Base-by-base conservation (phyloP, 2,888 invertebrate genomes). In the Lasioglossum leucozonium region DNA sequence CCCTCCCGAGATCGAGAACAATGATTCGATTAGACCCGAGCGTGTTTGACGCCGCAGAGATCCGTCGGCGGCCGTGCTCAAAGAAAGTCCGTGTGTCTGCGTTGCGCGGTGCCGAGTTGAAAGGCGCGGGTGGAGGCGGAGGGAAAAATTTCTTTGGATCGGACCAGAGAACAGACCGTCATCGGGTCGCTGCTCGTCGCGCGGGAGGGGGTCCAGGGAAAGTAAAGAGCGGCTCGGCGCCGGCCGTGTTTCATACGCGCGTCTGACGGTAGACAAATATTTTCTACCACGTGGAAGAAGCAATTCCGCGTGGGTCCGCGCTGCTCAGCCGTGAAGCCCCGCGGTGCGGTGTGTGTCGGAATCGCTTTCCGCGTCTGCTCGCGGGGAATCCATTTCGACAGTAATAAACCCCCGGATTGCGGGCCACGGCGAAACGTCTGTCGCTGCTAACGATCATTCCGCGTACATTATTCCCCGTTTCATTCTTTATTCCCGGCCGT, bases 351-450 rank as follows among this genome's bases (percentile, higher is more conserved):
- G 65, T 34, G 65, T 16, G 69, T 55, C 30, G 34, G n/a, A 62
- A 75, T 67, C 76, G 62, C 22, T 69, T 51, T 44, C 79, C 44
- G 26, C 37, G 37, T 76, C 65, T 37, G n/a, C 51, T 34, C 51
- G 51, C 74, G 77, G 62, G 37, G 73, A 81, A 84, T 77, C 77
- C 77, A 82, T 84, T 74, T 74, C 26, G 71, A 77, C 72, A 42
- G 62, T 84, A 82, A 82, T 82, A 84, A 84, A 84, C 30, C 55
- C 4, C 11, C 30, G n/a, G 22, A 55, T 72, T 76, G 76, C 30
- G 55, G 26, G 71, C n/a, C 37, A n/a, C 58, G 74, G 22, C 71
- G 74, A 44, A 82, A 75, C 37, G 42, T 75, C 74, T 62, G 65
- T 72, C 71, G 4, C 26, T 44, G 26, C 40, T 81, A 74, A 82